A percentile compares a stretch with the other conserved stretches of the same genome.
Conservation (phyloP, 2,113 vertebrate species). For the Promerops cafer region DNA sequence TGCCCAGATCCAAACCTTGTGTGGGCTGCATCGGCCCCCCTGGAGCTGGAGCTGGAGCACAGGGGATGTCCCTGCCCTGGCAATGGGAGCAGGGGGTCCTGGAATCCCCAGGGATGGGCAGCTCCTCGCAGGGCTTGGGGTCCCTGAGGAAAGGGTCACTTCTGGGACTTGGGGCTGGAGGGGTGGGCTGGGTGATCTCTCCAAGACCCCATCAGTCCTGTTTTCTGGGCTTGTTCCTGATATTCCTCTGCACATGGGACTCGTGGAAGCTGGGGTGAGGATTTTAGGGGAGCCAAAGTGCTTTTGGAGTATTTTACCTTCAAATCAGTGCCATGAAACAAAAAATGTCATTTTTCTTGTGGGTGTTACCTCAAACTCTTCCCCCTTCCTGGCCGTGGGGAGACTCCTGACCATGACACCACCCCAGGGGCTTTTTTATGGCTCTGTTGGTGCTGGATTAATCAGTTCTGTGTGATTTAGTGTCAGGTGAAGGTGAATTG, state of each 20-base stretch:
- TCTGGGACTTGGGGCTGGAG: neutral
- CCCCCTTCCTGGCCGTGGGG: too few relatives aligned
- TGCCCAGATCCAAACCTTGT: fast-evolving
- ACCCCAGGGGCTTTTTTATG: too few relatives aligned
- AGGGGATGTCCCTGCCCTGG: neutral
- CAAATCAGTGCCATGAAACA: neutral
- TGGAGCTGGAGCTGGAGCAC: too few relatives aligned
- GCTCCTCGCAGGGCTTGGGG: neutral
- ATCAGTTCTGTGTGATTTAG: too few relatives aligned
- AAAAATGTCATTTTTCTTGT: fast-evolving
- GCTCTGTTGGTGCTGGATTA: too few relatives aligned
- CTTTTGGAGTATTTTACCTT: neutral
- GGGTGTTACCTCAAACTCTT: neutral
- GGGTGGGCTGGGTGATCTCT: neutral
- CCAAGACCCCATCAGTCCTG: neutral
- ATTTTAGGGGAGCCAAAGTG: neutral
- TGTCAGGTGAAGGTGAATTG: too few relatives aligned
- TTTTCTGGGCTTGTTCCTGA: neutral
- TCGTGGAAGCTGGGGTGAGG: neutral
- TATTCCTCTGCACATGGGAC: fast-evolving
- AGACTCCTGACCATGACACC: too few relatives aligned
- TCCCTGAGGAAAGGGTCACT: neutral
- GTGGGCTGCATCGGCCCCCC: neutral
- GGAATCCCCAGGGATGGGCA: neutral
- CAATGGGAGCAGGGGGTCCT: neutral